Evolutionary conservation across 37 sponge, comb jelly and placozoan species (phyloP).

Genomic region (Hormiphora californensis): DNA sequence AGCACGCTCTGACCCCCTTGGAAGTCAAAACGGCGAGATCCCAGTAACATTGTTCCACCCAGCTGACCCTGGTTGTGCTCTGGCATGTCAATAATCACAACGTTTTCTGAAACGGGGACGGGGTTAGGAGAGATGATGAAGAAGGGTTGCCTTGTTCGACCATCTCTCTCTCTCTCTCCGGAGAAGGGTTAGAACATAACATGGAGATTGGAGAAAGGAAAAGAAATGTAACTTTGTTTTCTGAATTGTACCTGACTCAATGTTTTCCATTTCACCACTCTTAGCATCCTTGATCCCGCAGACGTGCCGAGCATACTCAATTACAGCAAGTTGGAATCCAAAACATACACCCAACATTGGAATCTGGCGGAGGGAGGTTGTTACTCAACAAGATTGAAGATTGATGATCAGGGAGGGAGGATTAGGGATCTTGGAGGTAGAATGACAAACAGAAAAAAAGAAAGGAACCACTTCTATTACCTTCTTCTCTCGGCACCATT

Average conservation of each 20-base stretch:
- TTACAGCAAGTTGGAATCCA: constrained; percentile 89
- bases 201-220: too few relatives aligned
- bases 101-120: constrained; percentile 44
- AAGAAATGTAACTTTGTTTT: too few relatives aligned
- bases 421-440: too few relatives aligned
- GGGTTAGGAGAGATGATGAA: too few relatives aligned
- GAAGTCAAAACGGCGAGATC: constrained; percentile 78
- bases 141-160: too few relatives aligned
- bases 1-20: constrained; percentile 59
- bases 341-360: constrained; percentile 77
- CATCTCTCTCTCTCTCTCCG: too few relatives aligned
- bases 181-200: too few relatives aligned
- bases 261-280: constrained; percentile 40
- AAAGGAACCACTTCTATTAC: background rate
- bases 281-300: constrained; percentile 68
- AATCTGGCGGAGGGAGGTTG: background rate
- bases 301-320: constrained; percentile 87
- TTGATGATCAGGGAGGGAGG: too few relatives aligned
- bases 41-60: constrained; percentile 95
- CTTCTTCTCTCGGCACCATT: constrained; percentile 60
- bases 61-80: constrained; percentile 87
- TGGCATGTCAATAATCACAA: constrained; percentile 87
- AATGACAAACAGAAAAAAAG: too few relatives aligned
- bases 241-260: too few relatives aligned
- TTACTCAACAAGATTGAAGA: too few relatives aligned